Evolutionary conservation across 2,113 vertebrate species (phyloP).

Genomic region (Phycodurus eques): DNA sequence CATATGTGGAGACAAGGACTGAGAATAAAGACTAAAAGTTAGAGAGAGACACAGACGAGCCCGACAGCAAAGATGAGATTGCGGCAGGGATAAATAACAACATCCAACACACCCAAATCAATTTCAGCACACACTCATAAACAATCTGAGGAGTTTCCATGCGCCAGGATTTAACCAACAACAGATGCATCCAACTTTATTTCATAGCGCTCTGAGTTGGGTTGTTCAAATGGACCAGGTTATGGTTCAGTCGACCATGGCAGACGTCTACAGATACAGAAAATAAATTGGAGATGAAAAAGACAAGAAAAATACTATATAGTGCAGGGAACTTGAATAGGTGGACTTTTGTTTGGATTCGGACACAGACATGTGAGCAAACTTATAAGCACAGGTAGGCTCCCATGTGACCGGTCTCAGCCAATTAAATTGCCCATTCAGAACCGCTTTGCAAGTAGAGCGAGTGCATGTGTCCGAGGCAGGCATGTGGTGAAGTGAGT

Average conservation of each 20-base stretch:
- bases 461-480: background rate
- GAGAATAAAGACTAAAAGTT: background rate
- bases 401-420: background rate
- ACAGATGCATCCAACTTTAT: slow-evolving; percentile 25
- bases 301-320: background rate
- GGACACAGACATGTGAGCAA: background rate
- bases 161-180: slow-evolving; percentile 24
- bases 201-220: slow-evolving; percentile 5
- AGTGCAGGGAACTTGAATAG: background rate
- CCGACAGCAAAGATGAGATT: slow-evolving; percentile 56
- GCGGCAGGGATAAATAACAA: slow-evolving; percentile 48
- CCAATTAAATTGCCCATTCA: background rate
- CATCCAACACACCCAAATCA: slow-evolving; percentile 39
- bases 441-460: background rate
- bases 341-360: background rate
- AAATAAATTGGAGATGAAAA: slow-evolving; percentile 28
- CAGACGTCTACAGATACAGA: slow-evolving; percentile 19
- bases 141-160: background rate
- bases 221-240: background rate
- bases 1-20: background rate
- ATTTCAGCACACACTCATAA: slow-evolving; percentile 15
- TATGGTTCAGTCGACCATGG: background rate
- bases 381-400: background rate
- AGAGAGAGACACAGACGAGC: background rate
- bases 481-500: background rate